Percentiles rank a stretch among this genome's conserved stretches.
These are phyloP conservation scores for Symphodus melops DNA, from an alignment of 2,113 vertebrate genomes.

Conservation along the genomic window DNA sequence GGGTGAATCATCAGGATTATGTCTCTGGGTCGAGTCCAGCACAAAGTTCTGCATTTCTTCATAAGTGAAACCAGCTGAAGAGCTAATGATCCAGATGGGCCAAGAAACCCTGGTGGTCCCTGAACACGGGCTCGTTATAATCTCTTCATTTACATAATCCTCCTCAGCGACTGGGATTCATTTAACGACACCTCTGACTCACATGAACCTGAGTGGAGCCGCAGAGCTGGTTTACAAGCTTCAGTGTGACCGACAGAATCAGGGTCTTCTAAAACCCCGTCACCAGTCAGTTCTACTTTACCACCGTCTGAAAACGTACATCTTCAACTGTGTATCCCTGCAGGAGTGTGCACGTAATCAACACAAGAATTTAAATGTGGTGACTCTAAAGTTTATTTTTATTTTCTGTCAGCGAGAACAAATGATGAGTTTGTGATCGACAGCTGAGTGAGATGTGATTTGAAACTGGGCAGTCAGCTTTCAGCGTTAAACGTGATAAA, in stretches of 20 bases:
- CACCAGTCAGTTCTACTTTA: background rate
- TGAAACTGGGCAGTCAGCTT: no score
- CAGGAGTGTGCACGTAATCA: background rate
- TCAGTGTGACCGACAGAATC: background rate
- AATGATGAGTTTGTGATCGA: no score
- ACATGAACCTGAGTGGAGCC: background rate
- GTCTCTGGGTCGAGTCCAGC: background rate
- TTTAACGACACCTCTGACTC: background rate
- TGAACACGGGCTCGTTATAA: background rate
- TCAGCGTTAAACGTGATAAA: no score
- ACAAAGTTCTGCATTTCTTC: background rate
- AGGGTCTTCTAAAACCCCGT: background rate
- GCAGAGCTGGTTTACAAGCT: background rate
- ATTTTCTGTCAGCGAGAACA: no score
- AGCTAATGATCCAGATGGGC: slow-evolving; percentile 1
- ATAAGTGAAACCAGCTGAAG: background rate
- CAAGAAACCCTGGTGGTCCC: slow-evolving; percentile 2
- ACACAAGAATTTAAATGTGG: no score
- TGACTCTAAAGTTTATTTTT: no score
- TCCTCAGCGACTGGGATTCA: background rate
- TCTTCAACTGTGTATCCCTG: background rate
- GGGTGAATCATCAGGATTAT: background rate
- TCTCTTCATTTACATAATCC: slow-evolving; percentile 26
- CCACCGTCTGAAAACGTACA: background rate
- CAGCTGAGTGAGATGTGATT: no score